Base-by-base conservation (phyloP, 1,140 invertebrate species). In the Conus betulinus region DNA sequence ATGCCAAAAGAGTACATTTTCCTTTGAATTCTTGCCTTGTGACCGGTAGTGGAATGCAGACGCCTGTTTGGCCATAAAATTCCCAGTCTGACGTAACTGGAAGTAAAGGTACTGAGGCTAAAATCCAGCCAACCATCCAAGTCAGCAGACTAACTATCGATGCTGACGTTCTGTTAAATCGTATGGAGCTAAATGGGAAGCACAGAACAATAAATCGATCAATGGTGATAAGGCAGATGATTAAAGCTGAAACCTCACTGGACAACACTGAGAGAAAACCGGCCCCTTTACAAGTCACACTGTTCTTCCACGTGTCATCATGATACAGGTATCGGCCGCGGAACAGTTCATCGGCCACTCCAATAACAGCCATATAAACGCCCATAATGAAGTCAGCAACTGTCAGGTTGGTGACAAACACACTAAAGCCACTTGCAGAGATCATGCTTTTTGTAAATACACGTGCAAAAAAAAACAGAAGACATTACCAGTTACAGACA, bases 381-480 rank as follows among this genome's bases (percentile, higher is more conserved):
- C 93, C 93, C 93, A 93, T 94, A 4, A 93, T 79, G 27, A 93
- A 90, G 85, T 94, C 93, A 60, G 93, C 90, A 13, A 92, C 17
- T 39, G 89, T 88, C 2, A 94, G 88, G 88, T 93, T 93, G 10
- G 91, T 86, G 51, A 93, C 89, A 23, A 92, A 91, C 11, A 90
- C 83, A 5, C 88, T 88, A 23, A 89, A 23, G 27, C 82, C 88
- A 71, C 88, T 89, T n/a, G 23, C 27, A 15, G 27, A 51, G n/a
- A n/a, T 51, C 51, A 55, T 71, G 39, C 86, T 84, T 57, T 89
- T 85, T 8, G 57, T 52, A 27, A 87, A 74, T 3, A 91, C 20
- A 5, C 92, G 78, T n/a, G 88, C 89, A 5, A 90, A 25, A 90
- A 25, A 11, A 93, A 90, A n/a, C 90, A 91, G 13, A 52, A 63